Conservation (phyloP, 2,113 vertebrate genomes). For the Anser cygnoides region DNA sequence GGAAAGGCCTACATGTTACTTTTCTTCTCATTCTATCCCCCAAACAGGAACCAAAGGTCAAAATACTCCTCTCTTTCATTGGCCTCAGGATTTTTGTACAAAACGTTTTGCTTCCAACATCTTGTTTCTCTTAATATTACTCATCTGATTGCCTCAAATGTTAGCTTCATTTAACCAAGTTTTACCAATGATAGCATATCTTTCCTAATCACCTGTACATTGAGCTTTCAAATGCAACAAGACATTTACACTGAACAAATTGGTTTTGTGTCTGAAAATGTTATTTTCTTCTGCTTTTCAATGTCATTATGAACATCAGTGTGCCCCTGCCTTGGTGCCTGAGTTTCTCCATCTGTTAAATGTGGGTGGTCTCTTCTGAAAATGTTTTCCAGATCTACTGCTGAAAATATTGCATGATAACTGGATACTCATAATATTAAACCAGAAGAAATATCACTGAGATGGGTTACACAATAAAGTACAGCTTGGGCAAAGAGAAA, state of each 20-base stretch:
- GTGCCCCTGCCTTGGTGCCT: neutral
- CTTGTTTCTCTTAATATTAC: neutral
- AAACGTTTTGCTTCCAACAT: neutral
- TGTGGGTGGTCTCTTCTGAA: neutral
- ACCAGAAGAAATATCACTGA: neutral
- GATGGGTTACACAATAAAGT: neutral
- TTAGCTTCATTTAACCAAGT: neutral
- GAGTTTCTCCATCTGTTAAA: neutral
- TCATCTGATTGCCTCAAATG: neutral
- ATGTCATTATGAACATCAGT: neutral
- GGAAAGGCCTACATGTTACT: neutral
- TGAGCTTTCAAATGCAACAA: neutral
- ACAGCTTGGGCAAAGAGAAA: neutral
- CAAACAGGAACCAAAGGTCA: neutral
- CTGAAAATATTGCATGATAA: neutral
- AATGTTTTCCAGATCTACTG: neutral
- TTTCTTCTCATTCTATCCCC: neutral
- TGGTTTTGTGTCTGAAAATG: neutral
- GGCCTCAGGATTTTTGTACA: neutral
- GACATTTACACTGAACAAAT: neutral
- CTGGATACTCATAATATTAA: neutral
- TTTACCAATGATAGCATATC: neutral
- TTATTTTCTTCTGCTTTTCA: slow-evolving; percentile 18
- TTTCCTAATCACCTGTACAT: neutral
- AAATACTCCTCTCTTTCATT: neutral